These are phyloP conservation scores for Lapara coniferarum DNA, from an alignment of 2,888 invertebrate species.

Conservation along the genomic window DNA sequence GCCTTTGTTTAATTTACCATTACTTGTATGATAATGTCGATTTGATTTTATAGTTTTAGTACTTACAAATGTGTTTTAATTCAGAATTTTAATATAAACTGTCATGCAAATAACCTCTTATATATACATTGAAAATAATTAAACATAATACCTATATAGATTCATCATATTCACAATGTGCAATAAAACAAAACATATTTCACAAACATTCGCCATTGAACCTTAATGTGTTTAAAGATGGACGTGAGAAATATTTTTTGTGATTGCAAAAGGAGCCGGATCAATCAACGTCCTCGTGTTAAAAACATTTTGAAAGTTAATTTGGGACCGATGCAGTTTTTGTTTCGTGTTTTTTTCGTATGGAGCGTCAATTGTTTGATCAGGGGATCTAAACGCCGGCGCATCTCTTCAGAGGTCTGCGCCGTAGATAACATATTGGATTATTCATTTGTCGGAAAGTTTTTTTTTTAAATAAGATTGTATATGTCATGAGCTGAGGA, in stretches of 20 bases:
- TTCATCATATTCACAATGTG: not conserved
- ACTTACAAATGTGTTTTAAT: too few relatives aligned
- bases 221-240: conserved; percentile 24
- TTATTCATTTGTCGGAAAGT: conserved; percentile 32
- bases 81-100: too few relatives aligned
- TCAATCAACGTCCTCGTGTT: conserved; percentile 45
- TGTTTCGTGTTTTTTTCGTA: conserved; percentile 52
- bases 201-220: conserved; percentile 32
- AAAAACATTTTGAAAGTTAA: conserved; percentile 43
- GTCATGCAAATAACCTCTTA: too few relatives aligned
- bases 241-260: conserved; percentile 55
- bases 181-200: conserved; percentile 10
- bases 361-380: conserved; percentile 77
- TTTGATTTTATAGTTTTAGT: too few relatives aligned
- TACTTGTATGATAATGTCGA: too few relatives aligned
- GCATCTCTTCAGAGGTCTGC: conserved; percentile 28
- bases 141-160: not conserved
- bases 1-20: not conserved
- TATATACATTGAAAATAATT: too few relatives aligned
- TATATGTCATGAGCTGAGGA: too few relatives aligned
- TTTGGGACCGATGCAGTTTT: conserved; percentile 53
- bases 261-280: conserved; percentile 48
- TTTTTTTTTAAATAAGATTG: not conserved
- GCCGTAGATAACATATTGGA: conserved; percentile 4
- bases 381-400: conserved; percentile 55